A percentile compares a stretch with the other conserved stretches of the same genome.
Conservation (phyloP, 2,113 vertebrate species). For the Tragelaphus strepsiceros region DNA sequence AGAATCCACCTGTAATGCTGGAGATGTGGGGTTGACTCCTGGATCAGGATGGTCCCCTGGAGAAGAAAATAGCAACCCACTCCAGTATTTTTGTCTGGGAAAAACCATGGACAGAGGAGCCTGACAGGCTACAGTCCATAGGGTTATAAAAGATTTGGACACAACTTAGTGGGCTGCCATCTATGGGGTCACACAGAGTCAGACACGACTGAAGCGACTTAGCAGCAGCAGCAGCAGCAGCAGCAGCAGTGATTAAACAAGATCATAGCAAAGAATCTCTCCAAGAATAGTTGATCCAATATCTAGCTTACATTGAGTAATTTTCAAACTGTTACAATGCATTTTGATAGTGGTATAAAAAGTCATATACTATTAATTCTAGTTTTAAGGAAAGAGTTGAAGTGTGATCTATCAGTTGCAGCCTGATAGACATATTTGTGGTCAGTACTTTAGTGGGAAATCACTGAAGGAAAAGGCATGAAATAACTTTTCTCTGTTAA, state of each 20-base stretch:
- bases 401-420: neutral
- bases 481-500: neutral
- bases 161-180: neutral
- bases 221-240: no score
- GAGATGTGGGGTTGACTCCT: neutral
- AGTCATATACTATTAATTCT: neutral
- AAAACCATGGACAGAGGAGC: neutral
- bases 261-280: neutral
- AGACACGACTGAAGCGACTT: no score
- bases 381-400: neutral
- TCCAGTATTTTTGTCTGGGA: neutral
- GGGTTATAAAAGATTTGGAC: neutral
- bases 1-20: neutral
- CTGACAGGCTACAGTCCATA: neutral
- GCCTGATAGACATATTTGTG: neutral
- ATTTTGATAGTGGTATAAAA: neutral
- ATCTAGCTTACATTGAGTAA: neutral
- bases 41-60: neutral
- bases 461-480: neutral
- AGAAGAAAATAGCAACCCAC: neutral
- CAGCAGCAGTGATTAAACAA: neutral
- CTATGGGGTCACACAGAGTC: no score
- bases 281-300: neutral
- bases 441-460: neutral
- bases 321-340: neutral